Base-by-base conservation (phyloP, 2,888 invertebrate species). In the Lysandra coridon region DNA sequence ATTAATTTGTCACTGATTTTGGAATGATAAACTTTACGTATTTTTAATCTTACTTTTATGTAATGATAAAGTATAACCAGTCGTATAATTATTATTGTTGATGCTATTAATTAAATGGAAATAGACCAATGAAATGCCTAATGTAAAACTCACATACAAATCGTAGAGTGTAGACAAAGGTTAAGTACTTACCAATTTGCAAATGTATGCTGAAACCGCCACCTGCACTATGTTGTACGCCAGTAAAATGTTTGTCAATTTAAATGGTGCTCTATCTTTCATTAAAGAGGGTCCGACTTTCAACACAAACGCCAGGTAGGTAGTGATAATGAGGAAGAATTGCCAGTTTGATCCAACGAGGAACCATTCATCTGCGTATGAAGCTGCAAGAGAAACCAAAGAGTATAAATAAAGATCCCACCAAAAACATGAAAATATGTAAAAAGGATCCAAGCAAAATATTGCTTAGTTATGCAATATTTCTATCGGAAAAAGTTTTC, bases 161-260 rank as follows among this genome's bases (percentile, higher is more conserved):
- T 37, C 12, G 69, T 37, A 49, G 10, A 49, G 12, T 49, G 49
- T 49, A 69, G 33, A 37, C 33, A 69, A 69, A 69, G 69, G 69
- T 69, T 14, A 69, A 33, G 17, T 69, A 37, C 69, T 37, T 30
- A 37, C 69, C 33, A 69, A 69, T 69, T 69, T 69, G 17, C 33
- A 69, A 69, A 69, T 69, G 33, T 69, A 69, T 69, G 33, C 69
- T 33, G 69, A 69, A 69, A 69, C 69, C 30, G 17, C 33, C 33
- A 69, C 69, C 1, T 69, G 69, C 33, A 69, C 69, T 33, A 69
- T 69, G 69, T 69, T 69, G 69, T 69, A 69, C 5, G 69, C 69
- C 33, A 69, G 37, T 69, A 69, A 37, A 14, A 69, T 37, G 14
- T 69, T 69, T 14, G 33, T 69, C 37, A 69, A 33, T 33, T 69